Evolutionary conservation across 2,888 invertebrate genomes (phyloP).

Genomic region (Stenolophus ochropezus): DNA sequence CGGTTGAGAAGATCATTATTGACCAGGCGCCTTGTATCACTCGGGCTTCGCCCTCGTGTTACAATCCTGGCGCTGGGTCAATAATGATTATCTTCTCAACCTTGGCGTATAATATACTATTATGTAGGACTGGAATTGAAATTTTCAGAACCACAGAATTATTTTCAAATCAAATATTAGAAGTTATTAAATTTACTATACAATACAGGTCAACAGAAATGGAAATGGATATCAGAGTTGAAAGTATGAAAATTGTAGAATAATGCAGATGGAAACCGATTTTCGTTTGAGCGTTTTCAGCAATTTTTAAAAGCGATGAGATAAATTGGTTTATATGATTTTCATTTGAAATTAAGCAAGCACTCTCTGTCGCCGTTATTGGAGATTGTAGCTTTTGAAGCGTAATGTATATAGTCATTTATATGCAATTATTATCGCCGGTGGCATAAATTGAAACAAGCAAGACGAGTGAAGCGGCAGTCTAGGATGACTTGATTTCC

Average conservation of each 20-base stretch:
- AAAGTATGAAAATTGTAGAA: background rate
- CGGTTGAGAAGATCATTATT: too few species aligned
- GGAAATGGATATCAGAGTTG: background rate
- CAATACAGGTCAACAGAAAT: too few species aligned
- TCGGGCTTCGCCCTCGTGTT: too few species aligned
- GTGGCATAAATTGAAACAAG: background rate
- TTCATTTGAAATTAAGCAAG: background rate
- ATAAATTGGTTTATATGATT: background rate
- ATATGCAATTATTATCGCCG: constrained; percentile 14
- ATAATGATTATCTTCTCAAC: too few species aligned
- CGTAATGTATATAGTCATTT: background rate
- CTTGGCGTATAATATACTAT: too few species aligned
- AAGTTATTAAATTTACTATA: too few species aligned
- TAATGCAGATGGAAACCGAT: too few species aligned
- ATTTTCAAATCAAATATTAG: too few species aligned
- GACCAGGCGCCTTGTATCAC: too few species aligned
- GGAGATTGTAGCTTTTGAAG: background rate
- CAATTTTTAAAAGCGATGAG: background rate
- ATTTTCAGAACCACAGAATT: too few species aligned
- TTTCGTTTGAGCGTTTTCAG: background rate
- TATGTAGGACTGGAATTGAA: too few species aligned
- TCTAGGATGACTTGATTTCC: constrained; percentile 36
- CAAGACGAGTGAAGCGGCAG: background rate
- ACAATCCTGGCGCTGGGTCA: too few species aligned
- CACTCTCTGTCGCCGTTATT: background rate